Percentiles rank a stretch among this genome's conserved stretches.
Conservation (phyloP, 2,888 invertebrate species). For the Cantharis lateralis region DNA sequence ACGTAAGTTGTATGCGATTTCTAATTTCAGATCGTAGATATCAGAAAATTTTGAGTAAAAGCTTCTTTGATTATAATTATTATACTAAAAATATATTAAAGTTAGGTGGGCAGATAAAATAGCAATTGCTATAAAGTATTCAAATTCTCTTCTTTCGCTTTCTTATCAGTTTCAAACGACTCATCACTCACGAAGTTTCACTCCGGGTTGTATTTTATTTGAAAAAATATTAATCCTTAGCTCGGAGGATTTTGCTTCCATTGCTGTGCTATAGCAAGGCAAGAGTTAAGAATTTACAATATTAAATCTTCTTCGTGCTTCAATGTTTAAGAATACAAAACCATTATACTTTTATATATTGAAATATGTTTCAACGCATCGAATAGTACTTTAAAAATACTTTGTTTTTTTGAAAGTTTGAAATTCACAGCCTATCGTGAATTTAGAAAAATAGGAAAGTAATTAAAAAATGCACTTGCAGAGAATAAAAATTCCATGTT, state of each 20-base stretch:
- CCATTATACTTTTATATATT: background rate
- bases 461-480: too few relatives aligned
- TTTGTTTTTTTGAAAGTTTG: too few relatives aligned
- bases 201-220: background rate
- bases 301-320: background rate
- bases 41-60: background rate
- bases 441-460: too few relatives aligned
- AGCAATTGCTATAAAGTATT: conserved; percentile 3
- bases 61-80: background rate
- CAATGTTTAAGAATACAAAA: background rate
- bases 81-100: background rate
- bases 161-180: conserved; percentile 19
- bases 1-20: background rate
- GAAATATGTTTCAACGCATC: too few relatives aligned
- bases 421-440: too few relatives aligned
- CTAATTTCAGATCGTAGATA: background rate
- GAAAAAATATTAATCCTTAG: background rate
- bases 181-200: conserved; percentile 12
- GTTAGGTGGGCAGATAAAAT: background rate
- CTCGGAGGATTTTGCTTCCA: background rate
- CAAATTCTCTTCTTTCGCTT: conserved; percentile 15
- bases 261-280: background rate
- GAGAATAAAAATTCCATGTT: too few relatives aligned
- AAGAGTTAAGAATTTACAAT: background rate
- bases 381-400: too few relatives aligned